phyloP scores from a whole-genome alignment of 2,113 vertebrate species.

The Leuciscus idus region DNA sequence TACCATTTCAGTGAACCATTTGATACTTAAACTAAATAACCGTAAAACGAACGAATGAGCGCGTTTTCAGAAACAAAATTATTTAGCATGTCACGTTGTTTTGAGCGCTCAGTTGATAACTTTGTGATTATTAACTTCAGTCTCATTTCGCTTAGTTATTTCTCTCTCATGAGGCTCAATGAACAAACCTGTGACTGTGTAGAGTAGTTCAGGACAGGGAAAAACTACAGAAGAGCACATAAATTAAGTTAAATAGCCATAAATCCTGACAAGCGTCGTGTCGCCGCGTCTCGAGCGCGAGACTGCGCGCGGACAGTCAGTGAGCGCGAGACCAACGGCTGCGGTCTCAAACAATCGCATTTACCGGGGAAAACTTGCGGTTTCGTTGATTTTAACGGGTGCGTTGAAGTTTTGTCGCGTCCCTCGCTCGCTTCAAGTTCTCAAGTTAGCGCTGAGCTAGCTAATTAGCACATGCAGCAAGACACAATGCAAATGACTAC shows the following conservation, averaged over 20 bases:
- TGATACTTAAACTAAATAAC: too few species aligned
- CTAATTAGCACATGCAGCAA: constrained; percentile 35
- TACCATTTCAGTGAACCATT: too few species aligned
- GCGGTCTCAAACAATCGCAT: neutral
- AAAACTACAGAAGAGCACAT: neutral
- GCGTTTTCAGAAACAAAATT: neutral
- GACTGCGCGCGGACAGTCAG: neutral
- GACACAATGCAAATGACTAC: constrained; percentile 21
- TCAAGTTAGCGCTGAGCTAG: constrained; percentile 31
- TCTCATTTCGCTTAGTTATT: neutral
- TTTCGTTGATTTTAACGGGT: neutral
- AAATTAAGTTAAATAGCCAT: neutral
- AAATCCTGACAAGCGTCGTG: neutral
- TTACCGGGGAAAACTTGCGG: neutral
- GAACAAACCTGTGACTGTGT: neutral
- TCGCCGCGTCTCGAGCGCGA: neutral
- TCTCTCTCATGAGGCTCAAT: too few species aligned
- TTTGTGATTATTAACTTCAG: neutral
- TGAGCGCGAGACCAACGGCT: neutral
- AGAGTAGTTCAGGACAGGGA: neutral
- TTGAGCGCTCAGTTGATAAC: neutral
- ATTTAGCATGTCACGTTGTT: too few species aligned
- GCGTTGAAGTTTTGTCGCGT: neutral
- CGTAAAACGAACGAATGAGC: neutral
- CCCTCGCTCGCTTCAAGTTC: neutral